These are phyloP conservation scores for Hylaeus anthracinus DNA, from an alignment of 1,140 invertebrate species.

Conservation along the genomic window DNA sequence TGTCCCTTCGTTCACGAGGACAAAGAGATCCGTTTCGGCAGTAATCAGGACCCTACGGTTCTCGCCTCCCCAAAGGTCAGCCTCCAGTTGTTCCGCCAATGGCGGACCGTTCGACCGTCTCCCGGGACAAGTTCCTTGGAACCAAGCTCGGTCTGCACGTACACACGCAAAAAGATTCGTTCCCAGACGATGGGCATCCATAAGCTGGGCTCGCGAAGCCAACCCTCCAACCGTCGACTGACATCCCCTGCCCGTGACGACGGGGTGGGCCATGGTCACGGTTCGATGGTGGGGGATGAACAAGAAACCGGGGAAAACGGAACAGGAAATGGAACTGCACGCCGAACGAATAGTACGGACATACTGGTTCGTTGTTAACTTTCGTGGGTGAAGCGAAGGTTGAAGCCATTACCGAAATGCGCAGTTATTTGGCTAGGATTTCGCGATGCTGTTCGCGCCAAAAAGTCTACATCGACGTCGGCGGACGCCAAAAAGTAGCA, in stretches of 20 bases:
- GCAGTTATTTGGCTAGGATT: background rate
- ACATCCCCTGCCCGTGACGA: slow-evolving; percentile 46
- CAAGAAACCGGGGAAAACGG: slow-evolving; percentile 19
- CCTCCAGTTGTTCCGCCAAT: slow-evolving; percentile 53
- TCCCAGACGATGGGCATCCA: slow-evolving; percentile 26
- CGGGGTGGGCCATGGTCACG: slow-evolving; percentile 36
- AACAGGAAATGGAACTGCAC: slow-evolving; percentile 21
- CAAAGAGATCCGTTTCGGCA: slow-evolving; percentile 36
- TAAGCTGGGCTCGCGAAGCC: slow-evolving; percentile 6
- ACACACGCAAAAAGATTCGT: background rate
- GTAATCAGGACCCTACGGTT: slow-evolving; percentile 46
- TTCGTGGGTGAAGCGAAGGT: background rate
- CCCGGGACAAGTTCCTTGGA: slow-evolving; percentile 40
- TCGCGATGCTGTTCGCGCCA: background rate
- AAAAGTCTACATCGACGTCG: background rate
- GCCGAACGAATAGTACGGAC: slow-evolving; percentile 9
- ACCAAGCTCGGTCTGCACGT: background rate
- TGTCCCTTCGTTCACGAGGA: slow-evolving; percentile 19
- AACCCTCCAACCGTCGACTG: slow-evolving; percentile 43
- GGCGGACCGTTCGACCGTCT: slow-evolving; percentile 49
- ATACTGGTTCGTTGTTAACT: background rate
- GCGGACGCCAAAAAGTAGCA: background rate
- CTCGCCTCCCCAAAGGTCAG: slow-evolving; percentile 53
- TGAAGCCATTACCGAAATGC: background rate
- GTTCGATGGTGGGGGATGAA: slow-evolving; percentile 27